phyloP scores from a whole-genome alignment of 64 coral and sea anemone species.

The Porites lutea region DNA sequence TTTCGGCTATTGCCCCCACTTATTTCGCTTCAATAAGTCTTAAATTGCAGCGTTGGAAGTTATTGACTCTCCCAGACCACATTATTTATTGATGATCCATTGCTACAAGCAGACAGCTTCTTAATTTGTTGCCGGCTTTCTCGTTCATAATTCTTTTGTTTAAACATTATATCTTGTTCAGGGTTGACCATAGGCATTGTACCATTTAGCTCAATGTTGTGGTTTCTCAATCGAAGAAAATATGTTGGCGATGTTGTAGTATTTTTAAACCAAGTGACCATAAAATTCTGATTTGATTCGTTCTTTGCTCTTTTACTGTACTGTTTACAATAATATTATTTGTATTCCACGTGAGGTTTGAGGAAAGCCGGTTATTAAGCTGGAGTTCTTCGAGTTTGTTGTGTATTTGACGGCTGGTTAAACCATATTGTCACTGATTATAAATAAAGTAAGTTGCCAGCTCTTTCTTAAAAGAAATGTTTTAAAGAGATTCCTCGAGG shows the following conservation, averaged over 20 bases:
- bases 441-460: background rate
- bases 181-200: background rate
- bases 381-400: background rate
- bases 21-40: conserved; percentile 30
- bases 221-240: background rate
- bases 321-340: conserved; percentile 9
- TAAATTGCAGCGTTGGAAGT: conserved; percentile 36
- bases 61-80: conserved; percentile 29
- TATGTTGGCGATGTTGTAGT: background rate
- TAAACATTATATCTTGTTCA: conserved; percentile 29
- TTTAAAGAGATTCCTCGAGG: background rate
- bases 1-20: background rate
- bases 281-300: conserved; percentile 19
- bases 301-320: background rate
- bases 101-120: conserved; percentile 44
- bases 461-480: background rate
- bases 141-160: conserved; percentile 29
- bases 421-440: background rate
- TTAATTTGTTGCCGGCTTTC: conserved; percentile 38
- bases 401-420: background rate
- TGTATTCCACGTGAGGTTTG: conserved; percentile 31
- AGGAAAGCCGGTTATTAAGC: background rate
- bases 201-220: background rate
- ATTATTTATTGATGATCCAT: conserved; percentile 50
- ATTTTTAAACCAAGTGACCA: conserved; percentile 34